Evolutionary conservation across 2,888 invertebrate genomes (phyloP).

Genomic region (Caenorhabditis doughertyi): DNA sequence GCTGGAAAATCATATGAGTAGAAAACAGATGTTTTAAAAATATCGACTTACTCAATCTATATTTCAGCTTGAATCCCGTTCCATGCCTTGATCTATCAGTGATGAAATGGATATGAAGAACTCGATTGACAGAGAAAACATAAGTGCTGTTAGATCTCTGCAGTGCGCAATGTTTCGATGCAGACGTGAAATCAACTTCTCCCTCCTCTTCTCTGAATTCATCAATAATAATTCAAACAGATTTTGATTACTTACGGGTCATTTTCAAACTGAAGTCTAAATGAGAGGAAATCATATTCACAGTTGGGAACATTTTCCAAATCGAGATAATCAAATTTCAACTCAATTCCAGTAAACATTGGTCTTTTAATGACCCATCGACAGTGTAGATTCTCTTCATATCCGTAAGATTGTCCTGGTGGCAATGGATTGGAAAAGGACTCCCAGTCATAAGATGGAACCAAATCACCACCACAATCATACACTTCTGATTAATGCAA

Average conservation of each 20-base stretch:
- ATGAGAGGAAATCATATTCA: slow-evolving; percentile 65
- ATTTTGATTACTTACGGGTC: slow-evolving; percentile 5
- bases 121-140: slow-evolving; percentile 43
- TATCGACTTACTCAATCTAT: slow-evolving; percentile 69
- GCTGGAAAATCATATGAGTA: slow-evolving; percentile 52
- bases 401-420: slow-evolving; percentile 56
- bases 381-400: slow-evolving; percentile 73
- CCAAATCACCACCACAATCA: slow-evolving; percentile 74
- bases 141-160: slow-evolving; percentile 52
- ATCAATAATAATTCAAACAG: background rate
- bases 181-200: slow-evolving; percentile 9
- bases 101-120: slow-evolving; percentile 70
- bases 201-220: slow-evolving; percentile 31
- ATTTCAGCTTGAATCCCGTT: slow-evolving; percentile 77
- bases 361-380: slow-evolving; percentile 76
- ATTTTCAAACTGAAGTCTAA: slow-evolving; percentile 40
- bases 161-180: slow-evolving; percentile 44
- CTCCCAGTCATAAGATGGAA: slow-evolving; percentile 72
- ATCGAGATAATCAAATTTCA: slow-evolving; percentile 74
- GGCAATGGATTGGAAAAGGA: slow-evolving; percentile 65
- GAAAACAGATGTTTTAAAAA: background rate
- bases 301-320: slow-evolving; percentile 84
- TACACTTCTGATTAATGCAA: slow-evolving; percentile 30
- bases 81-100: slow-evolving; percentile 69
- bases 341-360: slow-evolving; percentile 71